These are phyloP conservation scores for Drosophila sucinea DNA, from an alignment of 1,140 invertebrate species.

Conservation along the genomic window DNA sequence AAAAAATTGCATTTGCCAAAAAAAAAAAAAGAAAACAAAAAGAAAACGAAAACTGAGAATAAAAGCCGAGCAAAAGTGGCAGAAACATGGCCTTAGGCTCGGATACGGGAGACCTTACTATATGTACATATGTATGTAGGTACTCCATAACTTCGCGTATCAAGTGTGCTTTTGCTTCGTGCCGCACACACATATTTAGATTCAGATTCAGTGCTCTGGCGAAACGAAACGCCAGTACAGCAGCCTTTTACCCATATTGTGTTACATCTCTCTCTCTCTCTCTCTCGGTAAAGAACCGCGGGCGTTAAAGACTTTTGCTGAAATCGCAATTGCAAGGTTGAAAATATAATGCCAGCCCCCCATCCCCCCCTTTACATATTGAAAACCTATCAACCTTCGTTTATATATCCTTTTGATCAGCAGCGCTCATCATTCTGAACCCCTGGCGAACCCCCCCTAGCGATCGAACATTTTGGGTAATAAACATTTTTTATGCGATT, in stretches of 20 bases:
- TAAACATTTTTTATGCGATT: no score
- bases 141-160: conserved; percentile 9
- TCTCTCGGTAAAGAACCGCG: neutral
- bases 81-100: conserved; percentile 10
- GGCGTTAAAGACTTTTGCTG: conserved; percentile 11
- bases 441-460: no score
- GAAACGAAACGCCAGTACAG: conserved; percentile 1
- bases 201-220: neutral
- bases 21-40: conserved; percentile 20
- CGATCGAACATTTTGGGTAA: no score
- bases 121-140: no score
- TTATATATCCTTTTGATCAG: no score
- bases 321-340: conserved; percentile 9
- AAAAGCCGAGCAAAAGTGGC: conserved; percentile 6
- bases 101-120: conserved; percentile 1
- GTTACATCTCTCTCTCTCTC: neutral
- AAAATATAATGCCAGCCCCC: conserved; percentile 13
- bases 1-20: conserved; percentile 11
- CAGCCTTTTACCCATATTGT: conserved; percentile 9
- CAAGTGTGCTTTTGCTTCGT: conserved; percentile 6
- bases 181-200: neutral
- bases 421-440: no score
- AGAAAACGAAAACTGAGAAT: conserved; percentile 13
- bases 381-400: neutral
- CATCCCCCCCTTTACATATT: neutral